Evolutionary conservation across 1,140 invertebrate genomes (phyloP), one percentile per base, ranked within the genome.

Genomic region (Hestina assimilis): DNA sequence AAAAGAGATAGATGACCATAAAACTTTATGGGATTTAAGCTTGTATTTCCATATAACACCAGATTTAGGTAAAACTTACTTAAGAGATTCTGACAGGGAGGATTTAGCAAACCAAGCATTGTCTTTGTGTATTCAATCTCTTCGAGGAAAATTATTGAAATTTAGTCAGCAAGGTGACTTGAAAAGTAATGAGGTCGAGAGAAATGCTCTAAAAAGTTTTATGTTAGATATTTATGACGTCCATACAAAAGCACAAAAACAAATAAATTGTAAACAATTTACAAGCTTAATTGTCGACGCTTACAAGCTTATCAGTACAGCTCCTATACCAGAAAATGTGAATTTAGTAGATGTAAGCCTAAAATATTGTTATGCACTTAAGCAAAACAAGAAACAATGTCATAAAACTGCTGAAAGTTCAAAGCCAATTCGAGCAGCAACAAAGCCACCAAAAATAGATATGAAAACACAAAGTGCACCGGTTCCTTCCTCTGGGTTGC

Each of bases 51-150:
- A 92, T 55, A 93, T 93, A 76, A 92, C 91, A 40, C 96, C 96
- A 1, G 96, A 97, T 59, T 85, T 91, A 0, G 95, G 95, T 63
- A 97, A 96, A 92, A 95, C 92, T 79, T 97, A 96, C 75, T 90
- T 97, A 33, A 89, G 94, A 45, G 95, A 96, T 79, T 91, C 91
- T 2, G 95, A 97, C 79, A 91, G 95, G 56, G 91, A 94, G 63
- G 92, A 95, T 64, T 88, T 95, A 55, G 92, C 94, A 1, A 91
- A 93, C 41, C 93, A 94, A 87, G 94, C 96, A 0, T 90, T 94
- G 35, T 91, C 91, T 0, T 85, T 94, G n/a, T 92, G 92, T 60
- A 82, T 91, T 4, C 92, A 93, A 71, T 92, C 92, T 20, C 78
- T 94, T 3, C 89, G 88, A 53, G 89, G 84, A 4, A 81, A 87